Base-by-base conservation (phyloP, 2,888 invertebrate species). In the Drosophila birchii region DNA sequence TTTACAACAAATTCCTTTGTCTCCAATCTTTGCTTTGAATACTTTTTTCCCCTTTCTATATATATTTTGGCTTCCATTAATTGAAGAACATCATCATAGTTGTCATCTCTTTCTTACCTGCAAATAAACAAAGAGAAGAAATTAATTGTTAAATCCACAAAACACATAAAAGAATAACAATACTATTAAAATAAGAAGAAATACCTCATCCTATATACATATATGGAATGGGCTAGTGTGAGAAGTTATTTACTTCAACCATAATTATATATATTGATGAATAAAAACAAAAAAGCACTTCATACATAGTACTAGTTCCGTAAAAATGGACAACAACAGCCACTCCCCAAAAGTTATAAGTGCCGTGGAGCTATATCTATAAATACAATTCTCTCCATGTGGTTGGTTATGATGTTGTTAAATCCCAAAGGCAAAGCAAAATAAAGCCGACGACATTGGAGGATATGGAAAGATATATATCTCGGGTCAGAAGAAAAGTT, bases 321-420 rank as follows among this genome's bases (percentile, higher is more conserved):
- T 32, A 39, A 45, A 58, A 64, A 41, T 29, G 34, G 61, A 36
- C 45, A 57, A 70, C 60, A 47, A 70, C 60, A 49, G 55, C 60
- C 55, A 67, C 66, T 23, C 44, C 53, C 26, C 38, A 16, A 47
- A 67, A 55, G 54, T 34, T 34, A 45, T 23, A 55, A 41, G 67
- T 68, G 16, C 69, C 36, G 18, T 1, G 68, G 54, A 41, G 68
- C 39, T 39, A 44, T 32, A 41, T 45, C 67, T 68, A 68, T 54
- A 68, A 69, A 68, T 69, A 43, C 41, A 41, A 43, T 68, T 69
- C 70, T 69, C 70, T 69, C 71, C 49, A 72, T 73, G 71, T 72
- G 72, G 71, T 56, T 67, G 72, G 71, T 68, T 67, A 55, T 39
- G 68, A 47, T 68, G 67, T 67, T 67, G 68, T 67, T 68, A 70